Percentiles rank a stretch among this genome's conserved stretches.
Conservation (phyloP, 2,113 vertebrate species). For the Pteropus alecto region DNA sequence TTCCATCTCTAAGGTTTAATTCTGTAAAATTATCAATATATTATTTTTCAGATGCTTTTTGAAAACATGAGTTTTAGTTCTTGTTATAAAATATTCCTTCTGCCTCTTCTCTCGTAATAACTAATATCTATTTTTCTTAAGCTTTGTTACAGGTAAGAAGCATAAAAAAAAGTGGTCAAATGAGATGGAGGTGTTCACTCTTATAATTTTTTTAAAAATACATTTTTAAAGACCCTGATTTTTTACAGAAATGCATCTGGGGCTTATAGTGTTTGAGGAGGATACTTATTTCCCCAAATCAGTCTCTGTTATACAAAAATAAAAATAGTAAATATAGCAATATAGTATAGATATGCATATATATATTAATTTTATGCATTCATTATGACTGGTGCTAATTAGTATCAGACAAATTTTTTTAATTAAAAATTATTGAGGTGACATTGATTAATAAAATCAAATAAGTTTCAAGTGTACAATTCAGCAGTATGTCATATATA, state of each 20-base stretch:
- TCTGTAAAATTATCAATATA: neutral
- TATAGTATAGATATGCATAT: neutral
- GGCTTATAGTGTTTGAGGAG: conserved; percentile 5
- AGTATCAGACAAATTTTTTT: neutral
- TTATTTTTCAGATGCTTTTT: neutral
- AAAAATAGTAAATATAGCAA: conserved; percentile 30
- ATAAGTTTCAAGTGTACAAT: too few species aligned
- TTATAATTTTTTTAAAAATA: neutral
- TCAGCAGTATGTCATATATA: too few species aligned
- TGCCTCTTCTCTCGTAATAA: neutral
- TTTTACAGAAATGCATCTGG: neutral
- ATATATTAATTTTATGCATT: conserved; percentile 4
- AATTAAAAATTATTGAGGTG: too few species aligned
- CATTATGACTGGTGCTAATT: conserved; percentile 22
- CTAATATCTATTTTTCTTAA: conserved; percentile 21
- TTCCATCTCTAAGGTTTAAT: conserved; percentile 37
- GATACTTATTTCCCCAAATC: neutral
- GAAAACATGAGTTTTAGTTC: neutral
- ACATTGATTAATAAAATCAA: too few species aligned
- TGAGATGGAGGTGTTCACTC: neutral
- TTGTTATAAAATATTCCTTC: conserved; percentile 26
- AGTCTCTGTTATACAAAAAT: conserved; percentile 30
- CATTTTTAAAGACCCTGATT: neutral
- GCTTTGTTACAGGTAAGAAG: neutral
- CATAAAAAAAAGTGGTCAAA: neutral